phyloP scores from a whole-genome alignment of 2,797 vertebrate species.

The Denticeps clupeoides region DNA sequence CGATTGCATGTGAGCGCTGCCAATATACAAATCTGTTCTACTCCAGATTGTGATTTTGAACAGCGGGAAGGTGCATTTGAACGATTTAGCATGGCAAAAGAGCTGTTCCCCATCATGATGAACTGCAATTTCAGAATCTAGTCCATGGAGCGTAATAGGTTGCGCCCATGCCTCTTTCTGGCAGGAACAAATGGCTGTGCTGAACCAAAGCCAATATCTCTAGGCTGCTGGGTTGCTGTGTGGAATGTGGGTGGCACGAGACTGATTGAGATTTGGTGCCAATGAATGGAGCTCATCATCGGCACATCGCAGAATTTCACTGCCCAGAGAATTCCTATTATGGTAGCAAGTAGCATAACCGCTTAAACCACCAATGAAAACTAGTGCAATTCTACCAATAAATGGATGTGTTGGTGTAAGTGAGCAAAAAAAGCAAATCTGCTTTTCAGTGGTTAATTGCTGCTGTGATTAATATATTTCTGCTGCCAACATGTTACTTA shows the following conservation, averaged over 20 bases:
- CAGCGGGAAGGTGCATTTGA: slow-evolving; percentile 22
- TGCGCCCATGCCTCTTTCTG: slow-evolving; percentile 31
- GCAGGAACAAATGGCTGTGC: slow-evolving; percentile 36
- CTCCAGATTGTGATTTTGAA: no score
- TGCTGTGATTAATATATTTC: no score
- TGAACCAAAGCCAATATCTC: slow-evolving; percentile 45
- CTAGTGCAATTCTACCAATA: no score
- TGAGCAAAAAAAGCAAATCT: no score
- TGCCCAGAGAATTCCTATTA: no score
- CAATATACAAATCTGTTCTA: no score
- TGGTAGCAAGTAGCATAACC: no score
- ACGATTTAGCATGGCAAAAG: slow-evolving; percentile 16
- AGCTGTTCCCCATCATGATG: slow-evolving; percentile 3
- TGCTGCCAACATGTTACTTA: no score
- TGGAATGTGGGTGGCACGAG: slow-evolving; percentile 31
- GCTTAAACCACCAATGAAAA: no score
- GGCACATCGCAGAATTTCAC: neutral
- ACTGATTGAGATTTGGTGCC: neutral
- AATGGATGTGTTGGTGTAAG: no score
- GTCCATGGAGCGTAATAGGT: slow-evolving; percentile 18
- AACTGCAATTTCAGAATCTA: slow-evolving; percentile 21
- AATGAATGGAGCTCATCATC: neutral
- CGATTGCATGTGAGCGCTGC: no score
- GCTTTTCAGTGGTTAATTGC: no score
- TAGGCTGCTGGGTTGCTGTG: slow-evolving; percentile 34